Percentiles rank a stretch among this genome's conserved stretches.
Evolutionary conservation across 2,113 vertebrate species (phyloP).

Genomic region (Halichoeres trimaculatus): DNA sequence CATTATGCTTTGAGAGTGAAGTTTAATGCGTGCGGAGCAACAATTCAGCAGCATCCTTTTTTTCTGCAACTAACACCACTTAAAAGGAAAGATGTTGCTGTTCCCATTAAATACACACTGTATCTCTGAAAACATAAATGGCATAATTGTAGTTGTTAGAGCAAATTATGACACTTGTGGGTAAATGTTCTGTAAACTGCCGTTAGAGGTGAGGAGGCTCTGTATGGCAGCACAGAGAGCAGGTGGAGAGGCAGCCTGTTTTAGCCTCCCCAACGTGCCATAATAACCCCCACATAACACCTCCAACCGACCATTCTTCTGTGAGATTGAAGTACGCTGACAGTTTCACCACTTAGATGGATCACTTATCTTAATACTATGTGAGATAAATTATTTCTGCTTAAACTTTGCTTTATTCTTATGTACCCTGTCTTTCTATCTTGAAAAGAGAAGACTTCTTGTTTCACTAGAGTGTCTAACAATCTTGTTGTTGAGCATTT

Average conservation of each 20-base stretch:
- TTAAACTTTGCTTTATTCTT: slow-evolving; percentile 25
- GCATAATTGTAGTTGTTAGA: slow-evolving; percentile 81
- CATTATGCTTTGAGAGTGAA: slow-evolving; percentile 57
- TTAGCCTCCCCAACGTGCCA: slow-evolving; percentile 67
- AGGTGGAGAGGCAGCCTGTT: slow-evolving; percentile 68
- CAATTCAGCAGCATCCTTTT: slow-evolving; percentile 68
- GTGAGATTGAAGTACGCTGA: slow-evolving; percentile 58
- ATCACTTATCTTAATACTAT: slow-evolving; percentile 61
- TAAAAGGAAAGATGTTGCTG: slow-evolving; percentile 54
- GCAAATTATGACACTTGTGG: slow-evolving; percentile 79
- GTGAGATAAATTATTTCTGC: slow-evolving; percentile 40
- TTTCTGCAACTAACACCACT: slow-evolving; percentile 66
- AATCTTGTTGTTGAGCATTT: no score
- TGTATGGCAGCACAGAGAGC: slow-evolving; percentile 60
- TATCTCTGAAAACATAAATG: slow-evolving; percentile 70
- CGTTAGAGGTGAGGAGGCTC: slow-evolving; percentile 75
- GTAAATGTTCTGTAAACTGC: slow-evolving; percentile 77
- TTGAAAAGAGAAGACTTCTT: not conserved
- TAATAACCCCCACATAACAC: slow-evolving; percentile 75
- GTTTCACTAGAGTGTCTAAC: not conserved
- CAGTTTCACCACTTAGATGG: slow-evolving; percentile 62
- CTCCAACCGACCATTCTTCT: slow-evolving; percentile 67
- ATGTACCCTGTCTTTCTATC: not conserved
- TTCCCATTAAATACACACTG: slow-evolving; percentile 69
- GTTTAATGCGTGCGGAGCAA: slow-evolving; percentile 42